These are phyloP conservation scores for Leptodactylus fallax DNA, from an alignment of 2,797 vertebrate species.

Conservation along the genomic window DNA sequence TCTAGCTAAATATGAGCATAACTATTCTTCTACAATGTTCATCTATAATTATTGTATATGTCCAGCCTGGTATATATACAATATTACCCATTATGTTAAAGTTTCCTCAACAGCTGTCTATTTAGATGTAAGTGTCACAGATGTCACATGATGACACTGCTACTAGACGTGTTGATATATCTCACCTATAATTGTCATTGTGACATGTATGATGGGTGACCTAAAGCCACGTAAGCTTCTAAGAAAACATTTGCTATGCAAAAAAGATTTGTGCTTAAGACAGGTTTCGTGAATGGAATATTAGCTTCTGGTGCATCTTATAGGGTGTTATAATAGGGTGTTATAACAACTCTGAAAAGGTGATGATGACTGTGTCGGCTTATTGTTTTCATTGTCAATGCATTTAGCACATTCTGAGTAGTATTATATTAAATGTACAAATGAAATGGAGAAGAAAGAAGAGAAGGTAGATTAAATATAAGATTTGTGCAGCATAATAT, in stretches of 20 bases:
- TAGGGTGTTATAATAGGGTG: background rate
- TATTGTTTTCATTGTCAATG: background rate
- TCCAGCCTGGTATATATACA: background rate
- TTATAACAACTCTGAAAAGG: slow-evolving; percentile 1
- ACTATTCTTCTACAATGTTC: background rate
- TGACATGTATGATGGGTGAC: background rate
- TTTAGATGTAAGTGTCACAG: background rate
- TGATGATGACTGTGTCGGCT: background rate
- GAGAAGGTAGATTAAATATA: background rate
- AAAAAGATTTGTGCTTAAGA: background rate
- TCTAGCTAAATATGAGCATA: background rate
- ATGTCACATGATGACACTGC: background rate
- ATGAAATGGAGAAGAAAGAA: background rate
- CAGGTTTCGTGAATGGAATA: background rate
- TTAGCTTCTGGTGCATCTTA: background rate
- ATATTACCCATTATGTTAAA: background rate
- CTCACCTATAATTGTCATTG: background rate
- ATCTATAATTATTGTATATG: background rate
- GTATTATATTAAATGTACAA: background rate
- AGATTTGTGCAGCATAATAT: background rate
- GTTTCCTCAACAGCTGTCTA: background rate
- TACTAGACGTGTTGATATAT: background rate
- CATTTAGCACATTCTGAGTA: background rate
- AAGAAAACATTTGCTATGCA: background rate
- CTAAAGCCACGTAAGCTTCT: background rate